Conservation (phyloP, 2,888 invertebrate species). For the Athalia circularis region DNA sequence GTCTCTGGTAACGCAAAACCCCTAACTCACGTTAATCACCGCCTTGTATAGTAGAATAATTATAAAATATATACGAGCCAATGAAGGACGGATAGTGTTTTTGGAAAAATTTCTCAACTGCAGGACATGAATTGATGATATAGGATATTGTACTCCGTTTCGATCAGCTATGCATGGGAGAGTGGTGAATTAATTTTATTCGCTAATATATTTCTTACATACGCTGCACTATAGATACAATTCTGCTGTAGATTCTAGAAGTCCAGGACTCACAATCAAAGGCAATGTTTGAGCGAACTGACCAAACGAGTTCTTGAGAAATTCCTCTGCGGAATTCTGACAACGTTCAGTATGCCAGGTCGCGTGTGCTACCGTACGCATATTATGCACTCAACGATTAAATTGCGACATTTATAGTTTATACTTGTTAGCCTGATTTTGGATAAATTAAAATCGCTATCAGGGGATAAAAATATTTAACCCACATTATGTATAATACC, state of each 20-base stretch:
- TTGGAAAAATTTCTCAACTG: too few species aligned
- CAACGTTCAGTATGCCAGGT: conserved; percentile 65
- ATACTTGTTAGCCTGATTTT: neutral
- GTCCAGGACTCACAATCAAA: neutral
- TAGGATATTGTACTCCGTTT: too few species aligned
- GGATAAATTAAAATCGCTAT: too few species aligned
- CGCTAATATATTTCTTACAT: too few species aligned
- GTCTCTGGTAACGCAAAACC: conserved; percentile 1
- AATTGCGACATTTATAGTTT: conserved; percentile 24
- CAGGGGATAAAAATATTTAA: too few species aligned
- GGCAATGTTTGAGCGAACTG: conserved; percentile 52
- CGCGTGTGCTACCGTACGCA: conserved; percentile 61
- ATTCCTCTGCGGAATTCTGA: conserved; percentile 68
- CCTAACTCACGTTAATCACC: conserved; percentile 42
- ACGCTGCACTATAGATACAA: neutral
- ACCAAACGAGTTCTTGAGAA: conserved; percentile 70
- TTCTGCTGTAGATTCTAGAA: neutral
- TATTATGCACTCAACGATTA: neutral
- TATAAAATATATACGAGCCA: too few species aligned
- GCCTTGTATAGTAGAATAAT: neutral
- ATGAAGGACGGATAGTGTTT: too few species aligned
- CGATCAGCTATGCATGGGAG: too few species aligned
- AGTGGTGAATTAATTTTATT: too few species aligned
- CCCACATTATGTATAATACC: too few species aligned
- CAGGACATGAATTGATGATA: too few species aligned